Evolutionary conservation across 2,888 invertebrate genomes (phyloP).

Genomic region (Pristionchus arcanus): DNA sequence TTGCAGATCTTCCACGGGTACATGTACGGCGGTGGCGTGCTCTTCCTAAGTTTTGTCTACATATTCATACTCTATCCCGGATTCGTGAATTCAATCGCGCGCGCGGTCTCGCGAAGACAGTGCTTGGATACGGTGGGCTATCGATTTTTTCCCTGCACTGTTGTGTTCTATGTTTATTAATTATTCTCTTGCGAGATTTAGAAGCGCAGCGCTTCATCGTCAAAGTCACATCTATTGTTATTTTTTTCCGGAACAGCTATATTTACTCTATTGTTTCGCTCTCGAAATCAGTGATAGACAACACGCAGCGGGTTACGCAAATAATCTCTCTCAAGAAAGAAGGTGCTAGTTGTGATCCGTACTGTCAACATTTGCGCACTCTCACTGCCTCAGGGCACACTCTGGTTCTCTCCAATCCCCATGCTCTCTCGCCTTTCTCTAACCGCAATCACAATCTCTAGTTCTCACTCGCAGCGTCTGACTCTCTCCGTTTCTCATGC

Average conservation of each 20-base stretch:
- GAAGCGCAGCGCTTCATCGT: too few species aligned
- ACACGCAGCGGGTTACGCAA: not conserved
- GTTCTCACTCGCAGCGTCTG: not conserved
- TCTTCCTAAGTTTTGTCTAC: constrained; percentile 76
- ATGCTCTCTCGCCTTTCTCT: too few species aligned
- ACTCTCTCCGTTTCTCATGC: not conserved
- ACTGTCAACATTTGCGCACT: constrained; percentile 30
- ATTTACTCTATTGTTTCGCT: too few species aligned
- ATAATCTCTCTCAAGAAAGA: not conserved
- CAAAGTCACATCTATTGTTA: not conserved
- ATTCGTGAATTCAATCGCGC: constrained; percentile 63
- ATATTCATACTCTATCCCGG: constrained; percentile 75
- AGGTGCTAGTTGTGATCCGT: constrained; percentile 29
- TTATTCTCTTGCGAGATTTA: too few species aligned
- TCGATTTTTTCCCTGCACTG: too few species aligned
- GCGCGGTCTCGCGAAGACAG: constrained; percentile 45
- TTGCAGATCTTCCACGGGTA: constrained; percentile 74
- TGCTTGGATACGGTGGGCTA: constrained; percentile 27
- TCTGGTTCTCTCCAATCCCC: not conserved
- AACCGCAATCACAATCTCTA: not conserved
- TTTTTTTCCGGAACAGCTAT: not conserved
- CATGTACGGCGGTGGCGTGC: constrained; percentile 76
- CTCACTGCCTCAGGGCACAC: not conserved
- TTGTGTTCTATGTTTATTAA: too few species aligned
- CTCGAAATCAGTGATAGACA: not conserved